Evolutionary conservation across 2,797 vertebrate species (phyloP).

Genomic region (Gallirallus australis): DNA sequence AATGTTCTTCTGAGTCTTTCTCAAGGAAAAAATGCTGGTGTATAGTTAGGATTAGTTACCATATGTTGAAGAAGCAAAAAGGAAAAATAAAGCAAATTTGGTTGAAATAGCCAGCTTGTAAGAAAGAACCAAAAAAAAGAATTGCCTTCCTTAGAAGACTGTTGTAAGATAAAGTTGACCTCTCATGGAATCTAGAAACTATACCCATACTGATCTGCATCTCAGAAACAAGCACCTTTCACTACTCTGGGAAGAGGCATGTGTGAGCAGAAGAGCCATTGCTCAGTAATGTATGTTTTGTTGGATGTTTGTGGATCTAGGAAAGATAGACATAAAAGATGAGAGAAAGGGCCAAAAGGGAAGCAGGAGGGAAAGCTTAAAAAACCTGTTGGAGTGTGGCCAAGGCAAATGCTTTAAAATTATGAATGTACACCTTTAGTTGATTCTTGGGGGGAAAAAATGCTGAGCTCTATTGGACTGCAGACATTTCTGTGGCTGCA

Average conservation of each 20-base stretch:
- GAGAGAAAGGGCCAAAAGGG: neutral
- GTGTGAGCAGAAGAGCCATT: neutral
- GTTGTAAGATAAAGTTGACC: neutral
- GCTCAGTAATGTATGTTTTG: neutral
- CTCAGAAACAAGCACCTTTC: neutral
- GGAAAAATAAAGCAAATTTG: neutral
- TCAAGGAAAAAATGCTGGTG: neutral
- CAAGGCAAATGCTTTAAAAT: neutral
- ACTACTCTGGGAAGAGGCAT: neutral
- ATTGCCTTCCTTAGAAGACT: neutral
- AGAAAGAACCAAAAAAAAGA: neutral
- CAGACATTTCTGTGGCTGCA: neutral
- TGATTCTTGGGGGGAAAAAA: neutral
- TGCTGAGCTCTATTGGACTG: rapidly evolving
- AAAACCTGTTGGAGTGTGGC: neutral
- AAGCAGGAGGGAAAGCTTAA: neutral
- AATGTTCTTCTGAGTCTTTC: neutral
- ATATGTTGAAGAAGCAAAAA: neutral
- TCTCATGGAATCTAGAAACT: neutral
- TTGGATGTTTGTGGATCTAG: neutral
- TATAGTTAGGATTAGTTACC: neutral
- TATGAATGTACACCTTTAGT: neutral
- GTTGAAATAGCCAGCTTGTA: neutral
- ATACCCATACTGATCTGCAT: neutral
- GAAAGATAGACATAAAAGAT: neutral